Conservation (phyloP, 1,140 invertebrate genomes). For the Thalassaphorura encarpata region DNA sequence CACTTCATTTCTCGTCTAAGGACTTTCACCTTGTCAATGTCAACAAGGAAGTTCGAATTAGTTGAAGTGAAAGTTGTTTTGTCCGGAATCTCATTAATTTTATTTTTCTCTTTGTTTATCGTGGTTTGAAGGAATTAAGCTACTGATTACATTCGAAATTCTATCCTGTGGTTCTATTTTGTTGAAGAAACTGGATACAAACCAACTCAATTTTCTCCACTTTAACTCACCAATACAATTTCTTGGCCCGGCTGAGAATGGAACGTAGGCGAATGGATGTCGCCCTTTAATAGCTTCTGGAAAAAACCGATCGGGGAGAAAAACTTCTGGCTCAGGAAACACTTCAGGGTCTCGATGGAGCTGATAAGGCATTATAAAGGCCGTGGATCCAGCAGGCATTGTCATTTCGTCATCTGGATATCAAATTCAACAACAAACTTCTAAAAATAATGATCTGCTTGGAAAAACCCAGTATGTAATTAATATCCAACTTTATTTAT, state of each 20-base stretch:
- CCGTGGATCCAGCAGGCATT: conserved; percentile 39
- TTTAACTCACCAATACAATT: conserved; percentile 39
- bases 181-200: too few species aligned
- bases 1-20: too few species aligned
- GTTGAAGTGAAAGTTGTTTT: too few species aligned
- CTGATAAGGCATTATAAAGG: conserved; percentile 44
- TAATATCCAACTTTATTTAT: background rate
- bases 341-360: conserved; percentile 55
- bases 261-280: conserved; percentile 45
- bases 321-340: conserved; percentile 52
- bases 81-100: too few species aligned
- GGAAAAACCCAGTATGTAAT: too few species aligned
- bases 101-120: too few species aligned
- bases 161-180: too few species aligned
- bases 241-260: conserved; percentile 44
- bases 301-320: conserved; percentile 43
- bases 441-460: background rate
- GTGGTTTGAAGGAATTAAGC: too few species aligned
- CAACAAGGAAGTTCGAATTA: too few species aligned
- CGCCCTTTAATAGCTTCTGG: conserved; percentile 37
- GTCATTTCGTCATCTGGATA: conserved; percentile 35
- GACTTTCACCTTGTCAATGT: too few species aligned
- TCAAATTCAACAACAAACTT: conserved; percentile 18
- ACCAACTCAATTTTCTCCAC: too few species aligned
- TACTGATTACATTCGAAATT: too few species aligned